phyloP scores from a whole-genome alignment of 2,888 invertebrate species.

The Oasisia sp. region DNA sequence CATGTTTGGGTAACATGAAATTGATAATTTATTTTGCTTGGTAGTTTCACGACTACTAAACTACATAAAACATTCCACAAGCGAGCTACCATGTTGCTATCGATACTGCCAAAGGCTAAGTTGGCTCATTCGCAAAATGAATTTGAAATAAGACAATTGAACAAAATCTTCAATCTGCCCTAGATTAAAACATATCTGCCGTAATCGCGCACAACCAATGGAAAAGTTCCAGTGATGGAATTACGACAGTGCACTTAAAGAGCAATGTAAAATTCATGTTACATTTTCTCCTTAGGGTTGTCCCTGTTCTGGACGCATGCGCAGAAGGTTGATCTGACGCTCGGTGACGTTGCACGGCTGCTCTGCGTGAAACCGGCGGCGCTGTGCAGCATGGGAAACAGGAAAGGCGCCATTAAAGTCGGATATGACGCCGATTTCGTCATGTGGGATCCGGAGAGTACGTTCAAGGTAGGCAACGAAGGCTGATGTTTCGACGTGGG shows the following conservation, averaged over 20 bases:
- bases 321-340: slow-evolving; percentile 32
- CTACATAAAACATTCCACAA: too few species aligned
- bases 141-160: too few species aligned
- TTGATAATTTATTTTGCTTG: too few species aligned
- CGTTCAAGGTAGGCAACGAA: slow-evolving; percentile 36
- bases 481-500: background rate
- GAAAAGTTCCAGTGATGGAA: background rate
- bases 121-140: too few species aligned
- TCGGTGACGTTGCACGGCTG: slow-evolving; percentile 38
- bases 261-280: too few species aligned
- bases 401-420: slow-evolving; percentile 42
- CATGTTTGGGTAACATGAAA: too few species aligned
- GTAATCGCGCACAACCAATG: too few species aligned
- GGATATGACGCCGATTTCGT: slow-evolving; percentile 49
- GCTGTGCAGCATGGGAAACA: slow-evolving; percentile 37
- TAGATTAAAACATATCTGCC: too few species aligned
- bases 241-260: background rate
- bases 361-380: slow-evolving; percentile 44
- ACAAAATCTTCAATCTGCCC: too few species aligned
- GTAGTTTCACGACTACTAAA: too few species aligned
- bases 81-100: too few species aligned
- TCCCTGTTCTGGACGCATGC: slow-evolving; percentile 46
- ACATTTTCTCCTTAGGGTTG: slow-evolving; percentile 36
- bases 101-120: too few species aligned
- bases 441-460: slow-evolving; percentile 45